Evolutionary conservation across 1,140 invertebrate genomes (phyloP).

Genomic region (Babylonia areolata): DNA sequence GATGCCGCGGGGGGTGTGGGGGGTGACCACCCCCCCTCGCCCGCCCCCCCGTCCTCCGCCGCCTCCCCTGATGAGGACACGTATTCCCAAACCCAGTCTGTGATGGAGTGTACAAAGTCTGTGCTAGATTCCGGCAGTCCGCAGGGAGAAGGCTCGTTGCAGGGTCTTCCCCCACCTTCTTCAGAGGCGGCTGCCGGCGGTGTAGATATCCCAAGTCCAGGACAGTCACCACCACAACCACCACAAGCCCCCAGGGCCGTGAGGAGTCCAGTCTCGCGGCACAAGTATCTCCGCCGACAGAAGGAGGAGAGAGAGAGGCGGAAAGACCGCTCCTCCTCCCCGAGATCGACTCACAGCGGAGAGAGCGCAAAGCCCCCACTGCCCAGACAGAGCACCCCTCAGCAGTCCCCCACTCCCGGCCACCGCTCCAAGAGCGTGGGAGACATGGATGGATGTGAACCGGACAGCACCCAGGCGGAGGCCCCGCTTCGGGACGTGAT

Average conservation of each 20-base stretch:
- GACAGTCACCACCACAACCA: too few relatives aligned
- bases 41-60: too few relatives aligned
- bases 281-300: conserved; percentile 38
- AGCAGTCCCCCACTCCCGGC: conserved; percentile 39
- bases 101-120: conserved; percentile 53
- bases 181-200: neutral
- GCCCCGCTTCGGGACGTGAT: conserved; percentile 36
- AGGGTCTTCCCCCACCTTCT: neutral
- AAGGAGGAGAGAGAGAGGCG: conserved; percentile 43
- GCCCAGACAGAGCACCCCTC: conserved; percentile 41
- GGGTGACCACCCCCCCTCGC: too few relatives aligned
- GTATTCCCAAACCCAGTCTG: conserved; percentile 48
- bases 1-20: neutral
- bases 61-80: conserved; percentile 36
- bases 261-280: conserved; percentile 35
- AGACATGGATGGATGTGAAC: conserved; percentile 33
- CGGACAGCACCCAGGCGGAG: neutral
- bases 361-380: conserved; percentile 48
- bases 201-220: conserved; percentile 16
- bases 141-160: neutral
- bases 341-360: conserved; percentile 34
- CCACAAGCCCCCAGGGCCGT: conserved; percentile 12
- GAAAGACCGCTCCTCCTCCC: conserved; percentile 42
- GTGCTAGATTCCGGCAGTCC: neutral
- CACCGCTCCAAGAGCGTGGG: conserved; percentile 48